Evolutionary conservation across 2,888 invertebrate genomes (phyloP), one percentile per base, ranked within the genome.

Genomic region (Himalopsyche anomala): DNA sequence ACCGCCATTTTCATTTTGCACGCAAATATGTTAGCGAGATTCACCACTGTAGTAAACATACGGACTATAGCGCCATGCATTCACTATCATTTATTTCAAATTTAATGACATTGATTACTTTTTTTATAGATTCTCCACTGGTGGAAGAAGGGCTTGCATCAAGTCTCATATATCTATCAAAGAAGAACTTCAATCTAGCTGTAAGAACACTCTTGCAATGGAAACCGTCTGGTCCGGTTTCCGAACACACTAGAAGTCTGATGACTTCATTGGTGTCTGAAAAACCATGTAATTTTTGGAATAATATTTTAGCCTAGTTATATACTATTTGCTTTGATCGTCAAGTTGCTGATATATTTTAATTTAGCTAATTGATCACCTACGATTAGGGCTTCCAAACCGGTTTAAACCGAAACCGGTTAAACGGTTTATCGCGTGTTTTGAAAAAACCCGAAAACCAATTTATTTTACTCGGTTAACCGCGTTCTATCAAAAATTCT

Each of bases 61-160:
- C 28, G 28, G 28, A 2, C 28, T 28, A 28, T 28, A 28, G 28
- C 0, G 28, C 28, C 28, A 28, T 28, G 28, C 28, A 2, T 28
- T 28, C 28, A 28, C 28, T 28, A 28, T 28, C 28, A 28, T 28
- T 28, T 42, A n/a, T 80, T n/a, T 17, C 28, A 28, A 74, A 80
- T 84, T 87, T 84, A 56, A 84, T 81, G 42, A 19, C 62, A 28
- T 28, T 28, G 28, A 5, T 54, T 55, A 79, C 45, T 86, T 84
- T 86, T 86, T 84, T 92, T 92, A 85, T 90, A 93, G 93, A 90
- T 45, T 90, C 91, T 2, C 90, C 89, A 28, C 85, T 89, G 84
- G 90, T 92, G 88, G 90, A 91, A 89, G 93, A 93, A 90, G 92
- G 92, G 0, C 90, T 92, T 40, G 89, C 91, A 38, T 90, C 89